Conservation (phyloP, 2,888 invertebrate species). For the Gymnoscelis rufifasciata region DNA sequence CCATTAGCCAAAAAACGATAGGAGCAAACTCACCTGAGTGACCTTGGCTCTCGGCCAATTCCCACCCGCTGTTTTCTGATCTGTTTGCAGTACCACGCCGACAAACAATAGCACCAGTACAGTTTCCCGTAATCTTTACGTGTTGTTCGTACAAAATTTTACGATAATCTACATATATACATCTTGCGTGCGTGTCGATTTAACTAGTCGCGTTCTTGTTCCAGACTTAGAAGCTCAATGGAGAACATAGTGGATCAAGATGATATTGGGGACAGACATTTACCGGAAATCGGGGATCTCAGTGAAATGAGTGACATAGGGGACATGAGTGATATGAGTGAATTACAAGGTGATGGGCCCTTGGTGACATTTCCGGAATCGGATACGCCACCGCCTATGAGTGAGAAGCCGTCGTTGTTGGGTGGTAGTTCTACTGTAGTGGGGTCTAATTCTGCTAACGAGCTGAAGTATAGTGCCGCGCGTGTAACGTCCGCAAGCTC, state of each 20-base stretch:
- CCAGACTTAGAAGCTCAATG: conserved; percentile 84
- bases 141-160: conserved; percentile 28
- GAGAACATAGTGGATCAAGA: conserved; percentile 88
- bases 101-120: conserved; percentile 72
- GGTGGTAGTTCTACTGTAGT: conserved; percentile 64
- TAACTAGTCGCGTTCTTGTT: conserved; percentile 26
- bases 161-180: conserved; percentile 9
- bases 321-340: conserved; percentile 72
- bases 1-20: conserved; percentile 48
- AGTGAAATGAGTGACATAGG: conserved; percentile 71
- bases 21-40: conserved; percentile 71
- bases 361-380: conserved; percentile 90
- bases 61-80: conserved; percentile 62
- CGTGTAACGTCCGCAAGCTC: conserved; percentile 85
- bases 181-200: neutral
- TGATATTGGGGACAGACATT: conserved; percentile 64
- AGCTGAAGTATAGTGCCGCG: conserved; percentile 90
- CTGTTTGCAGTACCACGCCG: conserved; percentile 70
- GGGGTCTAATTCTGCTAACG: conserved; percentile 78
- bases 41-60: conserved; percentile 72
- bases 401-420: conserved; percentile 66
- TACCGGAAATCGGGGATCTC: conserved; percentile 70
- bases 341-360: conserved; percentile 78
- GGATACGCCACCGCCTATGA: conserved; percentile 83
- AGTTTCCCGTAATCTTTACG: conserved; percentile 44